Evolutionary conservation across 2,113 vertebrate genomes (phyloP).

Genomic region (Columba janthina): DNA sequence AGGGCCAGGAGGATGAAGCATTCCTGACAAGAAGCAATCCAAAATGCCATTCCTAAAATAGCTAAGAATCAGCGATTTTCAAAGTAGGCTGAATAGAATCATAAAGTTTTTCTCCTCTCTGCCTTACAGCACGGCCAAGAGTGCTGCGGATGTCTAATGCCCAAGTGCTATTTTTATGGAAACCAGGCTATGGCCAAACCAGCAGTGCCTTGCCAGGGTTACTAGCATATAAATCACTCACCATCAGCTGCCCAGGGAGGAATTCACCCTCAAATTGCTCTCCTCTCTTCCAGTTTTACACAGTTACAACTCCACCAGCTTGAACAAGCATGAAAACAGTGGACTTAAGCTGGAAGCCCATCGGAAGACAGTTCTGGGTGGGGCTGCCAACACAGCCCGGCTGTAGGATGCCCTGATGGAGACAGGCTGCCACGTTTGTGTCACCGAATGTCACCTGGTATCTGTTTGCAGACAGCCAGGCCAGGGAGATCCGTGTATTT

Average conservation of each 20-base stretch:
- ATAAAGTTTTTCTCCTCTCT: background rate
- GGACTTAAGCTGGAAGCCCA: background rate
- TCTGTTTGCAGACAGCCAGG: rapidly evolving
- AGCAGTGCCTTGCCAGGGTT: background rate
- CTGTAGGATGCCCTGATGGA: background rate
- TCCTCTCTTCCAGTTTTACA: background rate
- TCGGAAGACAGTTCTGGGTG: rapidly evolving
- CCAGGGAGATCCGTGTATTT: background rate
- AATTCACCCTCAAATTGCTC: background rate
- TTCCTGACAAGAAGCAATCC: background rate
- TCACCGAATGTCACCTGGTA: background rate
- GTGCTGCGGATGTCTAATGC: background rate
- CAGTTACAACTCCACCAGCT: background rate
- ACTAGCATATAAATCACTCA: background rate
- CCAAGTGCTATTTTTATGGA: background rate
- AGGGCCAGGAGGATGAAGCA: background rate
- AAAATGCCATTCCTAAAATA: conserved; percentile 16
- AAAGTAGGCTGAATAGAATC: background rate
- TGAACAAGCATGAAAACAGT: background rate
- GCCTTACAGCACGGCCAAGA: background rate
- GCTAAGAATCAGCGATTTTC: background rate
- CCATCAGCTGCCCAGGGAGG: background rate
- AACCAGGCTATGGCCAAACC: background rate
- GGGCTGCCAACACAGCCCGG: background rate
- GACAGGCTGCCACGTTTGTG: background rate